Conservation (phyloP, 2,113 vertebrate species). For the Asarcornis scutulata region DNA sequence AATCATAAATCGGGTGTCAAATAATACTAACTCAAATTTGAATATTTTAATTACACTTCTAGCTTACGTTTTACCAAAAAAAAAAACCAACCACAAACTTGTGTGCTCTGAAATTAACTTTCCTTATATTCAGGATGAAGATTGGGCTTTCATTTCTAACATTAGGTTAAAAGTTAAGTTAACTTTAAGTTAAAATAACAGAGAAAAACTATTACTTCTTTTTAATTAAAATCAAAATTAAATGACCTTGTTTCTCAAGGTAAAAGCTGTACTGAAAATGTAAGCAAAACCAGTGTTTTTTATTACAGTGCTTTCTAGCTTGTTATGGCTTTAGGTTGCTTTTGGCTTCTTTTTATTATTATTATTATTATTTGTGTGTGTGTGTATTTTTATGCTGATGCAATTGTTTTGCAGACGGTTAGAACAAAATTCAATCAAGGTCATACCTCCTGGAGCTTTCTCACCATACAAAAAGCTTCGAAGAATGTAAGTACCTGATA, state of each 20-base stretch:
- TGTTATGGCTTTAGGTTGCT: not conserved
- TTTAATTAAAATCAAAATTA: not conserved
- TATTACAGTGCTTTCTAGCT: not conserved
- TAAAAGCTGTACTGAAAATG: not conserved
- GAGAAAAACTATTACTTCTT: not conserved
- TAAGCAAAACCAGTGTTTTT: not conserved
- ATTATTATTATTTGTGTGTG: too few relatives aligned
- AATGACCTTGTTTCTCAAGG: not conserved
- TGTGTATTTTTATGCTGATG: conserved; percentile 12
- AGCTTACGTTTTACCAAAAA: not conserved
- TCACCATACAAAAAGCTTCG: conserved; percentile 96
- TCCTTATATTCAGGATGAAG: not conserved
- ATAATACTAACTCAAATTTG: not conserved
- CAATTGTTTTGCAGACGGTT: conserved; percentile 85
- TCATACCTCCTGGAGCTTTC: conserved; percentile 96
- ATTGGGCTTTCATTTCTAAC: not conserved
- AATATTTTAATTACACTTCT: not conserved
- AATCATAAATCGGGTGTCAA: not conserved
- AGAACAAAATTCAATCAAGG: conserved; percentile 98
- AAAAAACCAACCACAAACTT: not conserved
- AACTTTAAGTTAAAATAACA: not conserved
- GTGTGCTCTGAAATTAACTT: not conserved
- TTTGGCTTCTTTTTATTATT: not conserved
- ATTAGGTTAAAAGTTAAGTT: not conserved
- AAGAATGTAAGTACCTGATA: conserved; percentile 89